Conservation (phyloP, 1,140 invertebrate genomes). For the Nasonia longicornis region DNA sequence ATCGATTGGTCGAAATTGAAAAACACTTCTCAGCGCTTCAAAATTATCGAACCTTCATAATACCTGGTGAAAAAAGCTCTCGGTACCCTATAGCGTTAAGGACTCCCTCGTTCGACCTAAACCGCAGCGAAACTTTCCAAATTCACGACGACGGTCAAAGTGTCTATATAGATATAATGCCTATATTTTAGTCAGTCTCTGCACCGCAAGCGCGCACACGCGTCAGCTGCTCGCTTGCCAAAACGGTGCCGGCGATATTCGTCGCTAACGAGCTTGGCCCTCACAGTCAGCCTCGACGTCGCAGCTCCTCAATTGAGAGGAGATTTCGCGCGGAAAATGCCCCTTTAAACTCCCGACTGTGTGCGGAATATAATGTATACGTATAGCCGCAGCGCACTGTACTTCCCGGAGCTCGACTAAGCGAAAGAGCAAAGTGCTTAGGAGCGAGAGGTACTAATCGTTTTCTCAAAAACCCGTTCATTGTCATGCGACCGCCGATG, state of each 20-base stretch:
- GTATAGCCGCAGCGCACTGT: no score
- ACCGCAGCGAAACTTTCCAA: not conserved
- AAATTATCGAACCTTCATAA: no score
- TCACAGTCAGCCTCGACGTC: not conserved
- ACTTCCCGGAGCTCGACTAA: not conserved
- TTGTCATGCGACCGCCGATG: conserved; percentile 47
- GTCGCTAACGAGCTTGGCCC: conserved; percentile 1
- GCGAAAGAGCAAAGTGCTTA: conserved; percentile 55
- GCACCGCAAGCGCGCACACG: not conserved
- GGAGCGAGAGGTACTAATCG: conserved; percentile 45
- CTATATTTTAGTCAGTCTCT: no score
- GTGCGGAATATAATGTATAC: no score
- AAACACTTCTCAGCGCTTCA: no score
- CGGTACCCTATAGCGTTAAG: not conserved
- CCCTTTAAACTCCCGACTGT: not conserved
- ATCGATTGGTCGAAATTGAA: no score
- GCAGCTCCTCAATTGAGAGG: not conserved
- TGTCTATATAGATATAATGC: not conserved
- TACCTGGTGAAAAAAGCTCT: not conserved
- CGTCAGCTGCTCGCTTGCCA: not conserved
- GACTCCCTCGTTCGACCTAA: no score
- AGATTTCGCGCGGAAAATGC: not conserved
- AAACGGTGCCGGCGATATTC: not conserved
- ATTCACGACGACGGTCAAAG: not conserved
- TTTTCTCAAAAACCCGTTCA: not conserved